Base-by-base conservation (phyloP, 2,888 invertebrate genomes). In the Zaprionus obscuricornis region DNA sequence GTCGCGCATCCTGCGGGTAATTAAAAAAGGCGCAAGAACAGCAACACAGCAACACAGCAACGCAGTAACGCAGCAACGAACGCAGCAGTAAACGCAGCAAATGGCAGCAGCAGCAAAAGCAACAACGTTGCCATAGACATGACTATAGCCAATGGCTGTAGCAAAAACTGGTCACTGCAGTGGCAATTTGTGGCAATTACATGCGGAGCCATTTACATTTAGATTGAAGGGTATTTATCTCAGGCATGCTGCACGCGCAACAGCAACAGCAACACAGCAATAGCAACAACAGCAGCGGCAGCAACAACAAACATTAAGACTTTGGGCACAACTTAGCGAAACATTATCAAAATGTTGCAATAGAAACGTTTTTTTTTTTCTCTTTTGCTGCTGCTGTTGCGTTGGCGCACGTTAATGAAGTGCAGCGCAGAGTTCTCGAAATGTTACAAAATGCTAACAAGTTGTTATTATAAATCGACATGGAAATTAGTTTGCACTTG, bases 401-500 rank as follows among this genome's bases (percentile, higher is more conserved):
- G 78, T 68, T 84, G 79, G 82, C 79, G 79, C 85, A 54, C 63
- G 66, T 58, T 82, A 82, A 85, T 79, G 85, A 77, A 70, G 78
- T 79, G 64, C 78, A 56, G 47, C 63, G 54, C n/a, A n/a, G n/a
- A n/a, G n/a, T n/a, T n/a, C 60, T 59, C 50, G 57, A 66, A 74
- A 74, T 69, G 66, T 65, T 73, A 79, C 76, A 78, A 74, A 70
- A 77, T 77, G 74, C 81, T 86, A 86, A 79, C 82, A 81, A 87
- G 82, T 85, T 87, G 86, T 86, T 87, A 74, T 74, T 87, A 85
- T 83, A 86, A 86, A 87, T 87, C 88, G 87, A 87, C 87, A 86
- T 84, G 87, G 79, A 88, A 88, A 88, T 88, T 88, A 88, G 88
- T 86, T 88, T 86, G 85, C 88, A 88, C 88, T 87, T 87, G 86